Conservation (phyloP, 64 coral and sea anemone genomes). For the Montipora foliosa region DNA sequence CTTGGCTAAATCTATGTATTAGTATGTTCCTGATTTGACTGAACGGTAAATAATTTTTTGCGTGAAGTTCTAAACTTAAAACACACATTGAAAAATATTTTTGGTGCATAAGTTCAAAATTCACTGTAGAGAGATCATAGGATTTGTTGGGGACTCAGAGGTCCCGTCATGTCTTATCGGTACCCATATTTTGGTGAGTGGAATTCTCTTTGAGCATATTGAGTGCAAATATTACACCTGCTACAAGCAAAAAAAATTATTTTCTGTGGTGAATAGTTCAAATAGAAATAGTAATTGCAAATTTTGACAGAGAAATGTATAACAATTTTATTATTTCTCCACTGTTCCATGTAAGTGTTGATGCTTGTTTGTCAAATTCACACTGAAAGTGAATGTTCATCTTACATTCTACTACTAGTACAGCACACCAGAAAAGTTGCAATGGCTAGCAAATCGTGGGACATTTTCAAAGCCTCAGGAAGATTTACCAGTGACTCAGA, state of each 20-base stretch:
- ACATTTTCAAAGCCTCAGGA: neutral
- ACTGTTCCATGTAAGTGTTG: neutral
- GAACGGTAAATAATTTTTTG: neutral
- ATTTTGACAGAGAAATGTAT: neutral
- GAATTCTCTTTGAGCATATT: neutral
- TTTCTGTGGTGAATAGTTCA: neutral
- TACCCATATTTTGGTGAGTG: neutral
- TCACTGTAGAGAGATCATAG: no score
- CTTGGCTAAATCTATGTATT: no score
- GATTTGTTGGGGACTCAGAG: neutral
- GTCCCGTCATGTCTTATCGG: neutral
- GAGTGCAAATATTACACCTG: neutral
- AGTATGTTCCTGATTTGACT: no score
- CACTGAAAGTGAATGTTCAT: neutral
- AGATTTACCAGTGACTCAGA: neutral
- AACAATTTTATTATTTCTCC: neutral
- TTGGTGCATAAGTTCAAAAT: no score
- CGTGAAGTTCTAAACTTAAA: neutral
- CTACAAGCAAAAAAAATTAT: neutral
- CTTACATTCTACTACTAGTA: neutral
- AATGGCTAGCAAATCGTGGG: neutral
- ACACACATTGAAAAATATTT: neutral
- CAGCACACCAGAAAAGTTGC: neutral
- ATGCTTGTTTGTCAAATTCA: neutral
- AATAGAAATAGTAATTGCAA: neutral